phyloP scores from a whole-genome alignment of 2,797 vertebrate genomes.

The Thripadectes ignobilis region DNA sequence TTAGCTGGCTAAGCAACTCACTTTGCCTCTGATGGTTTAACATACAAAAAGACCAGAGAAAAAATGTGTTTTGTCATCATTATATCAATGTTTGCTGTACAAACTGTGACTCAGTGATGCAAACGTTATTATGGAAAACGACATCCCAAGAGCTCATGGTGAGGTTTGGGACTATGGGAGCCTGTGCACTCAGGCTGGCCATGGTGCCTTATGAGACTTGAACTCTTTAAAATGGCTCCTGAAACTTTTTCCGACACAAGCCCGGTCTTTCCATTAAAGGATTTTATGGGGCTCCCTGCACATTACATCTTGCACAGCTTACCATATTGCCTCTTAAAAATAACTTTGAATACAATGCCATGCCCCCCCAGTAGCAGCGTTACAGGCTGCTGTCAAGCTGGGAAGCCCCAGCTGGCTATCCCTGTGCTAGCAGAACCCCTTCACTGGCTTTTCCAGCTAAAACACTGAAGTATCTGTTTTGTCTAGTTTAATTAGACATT shows the following conservation, averaged over 20 bases:
- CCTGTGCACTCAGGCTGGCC: background rate
- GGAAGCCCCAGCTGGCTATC: slow-evolving; percentile 29
- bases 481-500: background rate
- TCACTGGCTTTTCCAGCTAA: background rate
- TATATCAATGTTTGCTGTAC: accelerated
- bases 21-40: background rate
- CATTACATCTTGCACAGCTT: slow-evolving; percentile 57
- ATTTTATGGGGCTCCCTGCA: slow-evolving; percentile 64
- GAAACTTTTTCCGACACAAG: slow-evolving; percentile 8
- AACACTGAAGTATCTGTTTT: background rate
- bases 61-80: background rate
- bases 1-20: background rate
- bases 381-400: slow-evolving; percentile 21
- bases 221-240: background rate
- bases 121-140: background rate
- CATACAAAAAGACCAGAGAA: background rate
- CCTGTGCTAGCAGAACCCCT: background rate
- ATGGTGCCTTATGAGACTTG: background rate
- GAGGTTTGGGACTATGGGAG: background rate
- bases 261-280: slow-evolving; percentile 60
- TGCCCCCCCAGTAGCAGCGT: slow-evolving; percentile 65
- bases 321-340: slow-evolving; percentile 37
- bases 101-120: background rate
- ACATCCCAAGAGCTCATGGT: accelerated
- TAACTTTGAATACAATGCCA: slow-evolving; percentile 67